A percentile compares a stretch with the other conserved stretches of the same genome.
Evolutionary conservation across 2,113 vertebrate species (phyloP).

Genomic region (Dipodomys spectabilis): DNA sequence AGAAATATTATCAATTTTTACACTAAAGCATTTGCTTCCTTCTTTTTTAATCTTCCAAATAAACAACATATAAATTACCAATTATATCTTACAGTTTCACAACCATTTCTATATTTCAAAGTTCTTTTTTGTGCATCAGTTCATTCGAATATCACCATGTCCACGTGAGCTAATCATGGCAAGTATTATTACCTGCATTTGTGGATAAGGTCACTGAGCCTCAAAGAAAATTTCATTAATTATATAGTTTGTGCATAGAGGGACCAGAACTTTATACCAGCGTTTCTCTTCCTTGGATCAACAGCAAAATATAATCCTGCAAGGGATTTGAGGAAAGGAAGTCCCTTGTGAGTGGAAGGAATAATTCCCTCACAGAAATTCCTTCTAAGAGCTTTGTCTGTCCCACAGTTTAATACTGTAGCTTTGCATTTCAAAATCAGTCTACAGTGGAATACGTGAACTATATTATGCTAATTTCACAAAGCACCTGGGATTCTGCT

Average conservation of each 20-base stretch:
- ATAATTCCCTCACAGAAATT: neutral
- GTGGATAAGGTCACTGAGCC: neutral
- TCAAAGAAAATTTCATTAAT: neutral
- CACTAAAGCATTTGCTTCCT: neutral
- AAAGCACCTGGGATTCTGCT: slow-evolving; percentile 51
- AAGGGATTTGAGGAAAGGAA: neutral
- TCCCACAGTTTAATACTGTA: neutral
- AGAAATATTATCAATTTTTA: neutral
- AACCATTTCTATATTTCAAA: neutral
- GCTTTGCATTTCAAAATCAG: slow-evolving; percentile 39
- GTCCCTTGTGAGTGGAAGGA: neutral
- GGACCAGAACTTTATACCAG: neutral
- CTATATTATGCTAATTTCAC: slow-evolving; percentile 54
- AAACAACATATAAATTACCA: neutral
- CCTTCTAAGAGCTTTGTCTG: neutral
- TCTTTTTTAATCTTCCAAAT: neutral
- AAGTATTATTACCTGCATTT: neutral
- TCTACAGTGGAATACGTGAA: neutral
- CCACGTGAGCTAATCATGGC: neutral
- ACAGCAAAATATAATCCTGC: neutral
- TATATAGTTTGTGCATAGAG: neutral
- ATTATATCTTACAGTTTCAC: neutral
- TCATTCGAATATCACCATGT: neutral
- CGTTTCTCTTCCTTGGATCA: neutral
- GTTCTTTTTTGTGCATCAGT: neutral